A percentile compares a stretch with the other conserved stretches of the same genome.
phyloP scores from a whole-genome alignment of 2,888 invertebrate genomes.

The Rhagonycha fulva region DNA sequence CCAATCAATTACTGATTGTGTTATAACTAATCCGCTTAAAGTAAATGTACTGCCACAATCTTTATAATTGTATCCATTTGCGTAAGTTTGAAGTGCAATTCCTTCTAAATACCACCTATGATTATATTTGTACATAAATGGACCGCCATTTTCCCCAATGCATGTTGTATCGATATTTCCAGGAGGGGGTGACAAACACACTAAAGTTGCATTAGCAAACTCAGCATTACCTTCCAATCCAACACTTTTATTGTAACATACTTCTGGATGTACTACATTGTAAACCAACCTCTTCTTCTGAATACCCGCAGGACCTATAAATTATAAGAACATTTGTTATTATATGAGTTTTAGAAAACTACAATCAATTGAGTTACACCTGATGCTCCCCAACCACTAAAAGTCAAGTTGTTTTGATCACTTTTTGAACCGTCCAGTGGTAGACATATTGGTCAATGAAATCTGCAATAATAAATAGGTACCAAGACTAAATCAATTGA shows the following conservation, averaged over 20 bases:
- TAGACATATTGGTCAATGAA: slow-evolving; percentile 21
- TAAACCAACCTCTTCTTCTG: slow-evolving; percentile 8
- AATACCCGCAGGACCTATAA: not conserved
- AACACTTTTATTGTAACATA: not conserved
- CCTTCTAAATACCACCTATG: slow-evolving; percentile 17
- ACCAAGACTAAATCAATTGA: not conserved
- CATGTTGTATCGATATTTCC: slow-evolving; percentile 6
- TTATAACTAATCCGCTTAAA: not conserved
- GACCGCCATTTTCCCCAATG: slow-evolving; percentile 14
- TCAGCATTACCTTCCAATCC: slow-evolving; percentile 6
- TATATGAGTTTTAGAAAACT: not conserved
- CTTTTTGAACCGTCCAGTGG: not conserved
- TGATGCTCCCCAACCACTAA: slow-evolving; percentile 15
- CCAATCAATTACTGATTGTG: not conserved
- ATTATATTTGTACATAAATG: slow-evolving; percentile 12
- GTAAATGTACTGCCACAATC: not conserved
- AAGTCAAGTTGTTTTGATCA: not conserved
- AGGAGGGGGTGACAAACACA: not conserved
- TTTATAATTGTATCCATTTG: too few relatives aligned
- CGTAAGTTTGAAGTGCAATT: not conserved
- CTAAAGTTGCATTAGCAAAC: slow-evolving; percentile 4
- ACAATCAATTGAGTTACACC: not conserved
- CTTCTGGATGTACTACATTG: not conserved
- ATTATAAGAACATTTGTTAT: too few relatives aligned
- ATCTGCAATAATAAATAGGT: slow-evolving; percentile 5